These are phyloP conservation scores for Macaca fascicularis DNA, from an alignment of 2,113 vertebrate genomes.

Conservation along the genomic window T2T-MFA8v1.1 NC_088389.1:108801501-108802000, in stretches of 20 bases:
- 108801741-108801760: background rate
- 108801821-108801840: background rate
- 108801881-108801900: background rate
- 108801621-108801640: background rate
- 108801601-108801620: background rate
- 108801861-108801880: background rate
- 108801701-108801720: background rate
- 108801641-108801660: background rate
- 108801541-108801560: background rate
- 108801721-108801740: background rate
- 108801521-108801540: background rate
- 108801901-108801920: background rate
- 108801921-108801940: background rate
- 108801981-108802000: background rate
- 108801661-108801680: background rate
- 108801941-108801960: background rate
- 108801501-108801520: background rate
- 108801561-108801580: background rate
- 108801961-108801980: background rate
- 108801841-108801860: background rate
- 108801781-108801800: background rate
- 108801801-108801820: background rate
- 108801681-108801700: background rate
- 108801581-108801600: background rate
- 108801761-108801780: background rate